Evolutionary conservation across 1,140 invertebrate species (phyloP).

Genomic region (Lordiphosa stackelbergi): DNA sequence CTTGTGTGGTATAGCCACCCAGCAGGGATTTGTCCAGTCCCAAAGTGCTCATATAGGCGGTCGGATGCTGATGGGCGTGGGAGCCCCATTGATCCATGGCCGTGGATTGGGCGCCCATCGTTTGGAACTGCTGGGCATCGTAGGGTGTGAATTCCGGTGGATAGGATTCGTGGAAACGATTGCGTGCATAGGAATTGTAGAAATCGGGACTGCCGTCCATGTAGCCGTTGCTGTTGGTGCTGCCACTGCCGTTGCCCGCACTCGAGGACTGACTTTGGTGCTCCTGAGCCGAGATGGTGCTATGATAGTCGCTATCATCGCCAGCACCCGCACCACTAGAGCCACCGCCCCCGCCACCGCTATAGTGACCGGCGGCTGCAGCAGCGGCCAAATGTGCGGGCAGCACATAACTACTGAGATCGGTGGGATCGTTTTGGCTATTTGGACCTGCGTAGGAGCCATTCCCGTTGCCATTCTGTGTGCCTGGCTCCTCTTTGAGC

Average conservation of each 20-base stretch:
- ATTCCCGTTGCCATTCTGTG: constrained; percentile 40
- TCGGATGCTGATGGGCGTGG: constrained; percentile 78
- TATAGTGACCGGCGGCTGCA: constrained; percentile 45
- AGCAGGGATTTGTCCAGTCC: constrained; percentile 71
- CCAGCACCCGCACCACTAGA: constrained; percentile 13
- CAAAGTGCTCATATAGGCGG: constrained; percentile 68
- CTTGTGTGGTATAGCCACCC: constrained; percentile 70
- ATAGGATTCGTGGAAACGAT: constrained; percentile 60
- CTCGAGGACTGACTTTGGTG: constrained; percentile 83
- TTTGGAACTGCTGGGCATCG: constrained; percentile 87
- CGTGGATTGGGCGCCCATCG: constrained; percentile 84
- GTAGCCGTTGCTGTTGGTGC: constrained; percentile 58
- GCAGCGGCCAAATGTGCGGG: constrained; percentile 60
- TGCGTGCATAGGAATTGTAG: constrained; percentile 78
- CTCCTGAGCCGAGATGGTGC: constrained; percentile 78
- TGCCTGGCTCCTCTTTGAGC: constrained; percentile 74
- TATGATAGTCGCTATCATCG: constrained; percentile 74
- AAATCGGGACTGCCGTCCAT: constrained; percentile 86
- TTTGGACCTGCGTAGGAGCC: constrained; percentile 43
- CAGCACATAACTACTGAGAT: constrained; percentile 67
- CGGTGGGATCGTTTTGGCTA: constrained; percentile 69
- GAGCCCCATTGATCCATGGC: constrained; percentile 79
- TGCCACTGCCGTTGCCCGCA: constrained; percentile 58
- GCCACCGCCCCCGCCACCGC: constrained; percentile 34
- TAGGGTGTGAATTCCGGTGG: constrained; percentile 79